phyloP scores from a whole-genome alignment of 2,888 invertebrate genomes.

The Scrobipalpa costella region DNA sequence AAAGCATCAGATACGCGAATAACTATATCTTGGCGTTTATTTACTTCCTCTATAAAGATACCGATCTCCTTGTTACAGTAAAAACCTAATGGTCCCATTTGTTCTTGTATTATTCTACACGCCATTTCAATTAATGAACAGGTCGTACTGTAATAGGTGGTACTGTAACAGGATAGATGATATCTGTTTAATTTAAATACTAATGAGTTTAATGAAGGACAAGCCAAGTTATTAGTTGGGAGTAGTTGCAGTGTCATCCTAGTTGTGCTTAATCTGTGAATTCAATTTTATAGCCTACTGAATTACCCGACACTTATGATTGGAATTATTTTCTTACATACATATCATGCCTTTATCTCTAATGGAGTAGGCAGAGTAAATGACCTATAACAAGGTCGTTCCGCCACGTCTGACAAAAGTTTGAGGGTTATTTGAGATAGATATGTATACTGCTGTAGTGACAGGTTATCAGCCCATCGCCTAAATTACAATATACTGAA shows the following conservation, averaged over 20 bases:
- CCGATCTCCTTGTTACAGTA: conserved; percentile 13
- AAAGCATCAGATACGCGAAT: conserved; percentile 6
- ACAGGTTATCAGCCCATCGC: too few species aligned
- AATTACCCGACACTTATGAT: too few species aligned
- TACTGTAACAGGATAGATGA: conserved; percentile 11
- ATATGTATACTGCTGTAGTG: too few species aligned
- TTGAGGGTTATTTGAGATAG: too few species aligned
- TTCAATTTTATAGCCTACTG: too few species aligned
- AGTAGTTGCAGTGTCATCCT: neutral
- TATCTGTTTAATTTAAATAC: conserved; percentile 7
- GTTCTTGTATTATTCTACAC: conserved; percentile 15
- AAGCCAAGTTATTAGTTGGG: neutral
- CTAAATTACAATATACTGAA: too few species aligned
- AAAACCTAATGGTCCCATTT: conserved; percentile 19
- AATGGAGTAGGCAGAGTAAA: too few species aligned
- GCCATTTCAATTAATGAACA: conserved; percentile 16
- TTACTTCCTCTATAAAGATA: conserved; percentile 24
- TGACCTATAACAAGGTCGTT: too few species aligned
- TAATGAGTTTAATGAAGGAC: conserved; percentile 1
- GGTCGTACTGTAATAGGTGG: neutral
- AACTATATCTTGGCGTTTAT: conserved; percentile 4
- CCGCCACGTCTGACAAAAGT: too few species aligned
- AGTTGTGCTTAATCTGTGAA: neutral
- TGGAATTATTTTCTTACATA: too few species aligned
- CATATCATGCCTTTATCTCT: too few species aligned